Conservation (phyloP, 2,113 vertebrate genomes). For the Aphelocoma coerulescens region DNA sequence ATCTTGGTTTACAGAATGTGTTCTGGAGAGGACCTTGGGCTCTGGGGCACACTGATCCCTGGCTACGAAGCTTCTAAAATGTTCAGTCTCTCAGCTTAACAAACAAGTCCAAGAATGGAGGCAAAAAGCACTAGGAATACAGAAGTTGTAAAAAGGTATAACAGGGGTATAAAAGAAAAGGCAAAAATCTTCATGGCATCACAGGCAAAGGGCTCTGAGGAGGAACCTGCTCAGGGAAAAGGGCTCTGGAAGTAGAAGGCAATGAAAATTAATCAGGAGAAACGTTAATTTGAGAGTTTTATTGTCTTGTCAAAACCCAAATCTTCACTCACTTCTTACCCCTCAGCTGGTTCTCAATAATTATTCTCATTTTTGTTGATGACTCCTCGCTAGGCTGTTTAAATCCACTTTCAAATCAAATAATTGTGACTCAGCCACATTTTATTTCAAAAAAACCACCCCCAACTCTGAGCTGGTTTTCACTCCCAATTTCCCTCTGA, state of each 20-base stretch:
- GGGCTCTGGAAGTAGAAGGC: background rate
- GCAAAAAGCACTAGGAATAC: no score
- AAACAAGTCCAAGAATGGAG: no score
- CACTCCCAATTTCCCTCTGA: background rate
- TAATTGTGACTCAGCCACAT: background rate
- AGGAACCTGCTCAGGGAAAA: background rate
- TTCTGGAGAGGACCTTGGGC: no score
- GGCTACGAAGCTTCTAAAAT: no score
- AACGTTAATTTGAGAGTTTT: background rate
- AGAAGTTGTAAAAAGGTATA: no score
- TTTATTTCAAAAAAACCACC: background rate
- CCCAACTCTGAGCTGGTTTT: background rate
- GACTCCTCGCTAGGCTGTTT: background rate
- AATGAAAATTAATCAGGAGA: background rate
- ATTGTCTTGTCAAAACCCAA: background rate
- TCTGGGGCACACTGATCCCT: no score
- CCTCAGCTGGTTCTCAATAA: background rate
- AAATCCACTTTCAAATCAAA: background rate
- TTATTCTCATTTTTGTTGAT: background rate
- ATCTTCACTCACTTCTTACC: background rate
- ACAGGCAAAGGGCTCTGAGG: background rate
- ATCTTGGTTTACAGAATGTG: no score
- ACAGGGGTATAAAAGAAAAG: no score
- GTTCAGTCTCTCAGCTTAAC: no score
- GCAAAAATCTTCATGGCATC: no score